These are phyloP conservation scores for Steinernema khuongi DNA, from an alignment of 1,140 invertebrate species.

Conservation along the genomic window DNA sequence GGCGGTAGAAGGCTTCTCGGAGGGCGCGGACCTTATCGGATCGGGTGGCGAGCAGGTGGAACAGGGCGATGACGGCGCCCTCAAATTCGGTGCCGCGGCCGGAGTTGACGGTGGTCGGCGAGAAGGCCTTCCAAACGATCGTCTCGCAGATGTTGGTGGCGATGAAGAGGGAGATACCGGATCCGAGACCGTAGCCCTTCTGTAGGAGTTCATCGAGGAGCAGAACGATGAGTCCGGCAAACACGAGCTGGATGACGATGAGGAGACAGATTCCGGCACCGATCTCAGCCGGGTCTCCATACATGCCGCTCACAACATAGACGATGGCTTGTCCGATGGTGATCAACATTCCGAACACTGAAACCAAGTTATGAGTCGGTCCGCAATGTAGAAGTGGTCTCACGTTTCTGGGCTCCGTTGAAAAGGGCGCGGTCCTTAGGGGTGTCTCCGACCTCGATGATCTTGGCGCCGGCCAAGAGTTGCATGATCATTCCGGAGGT, in stretches of 20 bases:
- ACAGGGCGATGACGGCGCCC: conserved; percentile 91
- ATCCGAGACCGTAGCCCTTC: conserved; percentile 77
- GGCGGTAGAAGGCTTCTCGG: conserved; percentile 96
- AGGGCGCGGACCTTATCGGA: conserved; percentile 95
- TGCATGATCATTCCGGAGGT: conserved; percentile 99
- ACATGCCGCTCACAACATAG: conserved; percentile 99
- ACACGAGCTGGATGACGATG: conserved; percentile 94
- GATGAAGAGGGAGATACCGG: conserved; percentile 98
- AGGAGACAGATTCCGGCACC: conserved; percentile 95
- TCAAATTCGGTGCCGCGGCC: conserved; percentile 91
- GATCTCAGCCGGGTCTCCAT: conserved; percentile 95
- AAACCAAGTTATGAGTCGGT: conserved; percentile 49
- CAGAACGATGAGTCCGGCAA: conserved; percentile 94
- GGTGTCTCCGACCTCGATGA: conserved; percentile 99
- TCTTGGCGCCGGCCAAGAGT: conserved; percentile 94
- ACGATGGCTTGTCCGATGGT: conserved; percentile 99
- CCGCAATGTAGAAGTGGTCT: conserved; percentile 59
- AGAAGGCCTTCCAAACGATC: conserved; percentile 99
- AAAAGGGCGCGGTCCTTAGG: conserved; percentile 97
- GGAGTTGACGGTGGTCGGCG: conserved; percentile 96
- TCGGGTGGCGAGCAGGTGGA: conserved; percentile 89
- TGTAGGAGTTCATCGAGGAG: conserved; percentile 90
- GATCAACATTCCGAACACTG: conserved; percentile 99
- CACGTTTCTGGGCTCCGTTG: conserved; percentile 98
- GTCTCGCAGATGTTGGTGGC: conserved; percentile 99